Evolutionary conservation across 2,888 invertebrate genomes (phyloP).

Genomic region (Drosophila recens): DNA sequence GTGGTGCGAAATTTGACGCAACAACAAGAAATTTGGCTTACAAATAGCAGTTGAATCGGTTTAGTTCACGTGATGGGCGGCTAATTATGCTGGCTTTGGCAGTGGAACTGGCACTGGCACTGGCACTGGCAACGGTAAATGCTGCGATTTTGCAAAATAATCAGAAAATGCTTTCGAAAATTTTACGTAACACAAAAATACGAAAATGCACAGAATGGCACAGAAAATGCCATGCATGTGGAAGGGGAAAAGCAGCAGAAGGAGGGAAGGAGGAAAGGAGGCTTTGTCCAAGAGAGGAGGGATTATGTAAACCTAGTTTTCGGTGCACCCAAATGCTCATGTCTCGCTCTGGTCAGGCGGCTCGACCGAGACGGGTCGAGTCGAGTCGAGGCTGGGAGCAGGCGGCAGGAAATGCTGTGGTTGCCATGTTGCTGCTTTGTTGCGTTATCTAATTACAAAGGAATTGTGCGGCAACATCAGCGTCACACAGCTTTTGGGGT

Average conservation of each 20-base stretch:
- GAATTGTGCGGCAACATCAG: conserved; percentile 70
- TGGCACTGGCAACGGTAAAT: conserved; percentile 54
- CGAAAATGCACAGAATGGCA: conserved; percentile 51
- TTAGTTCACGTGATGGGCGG: conserved; percentile 17
- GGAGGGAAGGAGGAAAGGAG: background rate
- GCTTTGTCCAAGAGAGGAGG: background rate
- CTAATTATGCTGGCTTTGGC: conserved; percentile 60
- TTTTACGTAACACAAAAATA: conserved; percentile 69
- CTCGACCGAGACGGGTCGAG: conserved; percentile 18
- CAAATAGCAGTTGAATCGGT: conserved; percentile 5
- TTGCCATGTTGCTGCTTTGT: conserved; percentile 74
- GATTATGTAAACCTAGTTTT: conserved; percentile 18
- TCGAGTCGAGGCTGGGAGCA: conserved; percentile 7
- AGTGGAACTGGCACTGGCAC: conserved; percentile 26
- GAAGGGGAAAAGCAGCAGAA: background rate
- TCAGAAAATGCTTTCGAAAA: conserved; percentile 72
- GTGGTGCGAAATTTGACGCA: conserved; percentile 41
- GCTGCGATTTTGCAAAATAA: conserved; percentile 78
- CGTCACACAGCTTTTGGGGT: conserved; percentile 65
- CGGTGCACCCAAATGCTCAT: conserved; percentile 16
- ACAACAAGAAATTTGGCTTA: conserved; percentile 27
- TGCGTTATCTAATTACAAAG: conserved; percentile 81
- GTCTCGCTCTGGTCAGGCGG: conserved; percentile 40
- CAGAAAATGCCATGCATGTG: conserved; percentile 44
- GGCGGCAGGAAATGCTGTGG: conserved; percentile 64